Percentiles rank a stretch among this genome's conserved stretches.
These are phyloP conservation scores for Tipula unca DNA, from an alignment of 2,888 invertebrate genomes.

Conservation along the genomic window DNA sequence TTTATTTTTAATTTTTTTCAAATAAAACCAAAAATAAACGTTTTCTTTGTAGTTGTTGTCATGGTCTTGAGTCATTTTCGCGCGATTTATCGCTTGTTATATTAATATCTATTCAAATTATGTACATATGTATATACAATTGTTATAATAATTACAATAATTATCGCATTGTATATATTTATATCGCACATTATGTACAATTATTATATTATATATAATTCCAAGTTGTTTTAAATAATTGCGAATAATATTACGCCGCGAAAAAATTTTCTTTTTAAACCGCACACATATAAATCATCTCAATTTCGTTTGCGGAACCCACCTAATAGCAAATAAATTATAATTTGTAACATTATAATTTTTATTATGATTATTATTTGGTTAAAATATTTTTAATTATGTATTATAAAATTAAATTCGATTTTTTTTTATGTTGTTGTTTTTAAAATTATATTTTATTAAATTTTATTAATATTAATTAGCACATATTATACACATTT, in stretches of 20 bases:
- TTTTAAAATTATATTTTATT: background rate
- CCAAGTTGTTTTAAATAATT: background rate
- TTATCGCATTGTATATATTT: background rate
- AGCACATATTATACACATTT: background rate
- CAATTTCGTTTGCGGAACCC: background rate
- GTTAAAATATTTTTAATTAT: background rate
- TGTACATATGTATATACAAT: background rate
- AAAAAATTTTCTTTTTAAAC: background rate
- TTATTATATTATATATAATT: background rate
- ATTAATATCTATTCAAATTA: too few species aligned
- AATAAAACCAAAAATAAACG: background rate
- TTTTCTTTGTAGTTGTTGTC: background rate
- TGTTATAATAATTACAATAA: background rate
- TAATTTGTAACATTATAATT: background rate
- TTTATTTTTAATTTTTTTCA: background rate
- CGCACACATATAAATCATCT: background rate
- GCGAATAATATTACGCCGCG: background rate
- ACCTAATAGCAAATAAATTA: background rate
- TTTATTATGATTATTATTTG: background rate
- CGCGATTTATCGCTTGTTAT: background rate
- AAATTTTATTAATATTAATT: background rate
- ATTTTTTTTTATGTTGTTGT: background rate
- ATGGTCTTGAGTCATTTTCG: background rate
- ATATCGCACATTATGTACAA: background rate
- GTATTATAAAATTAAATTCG: background rate